Evolutionary conservation across 2,113 vertebrate species (phyloP).

Genomic region (Lonchura striata): DNA sequence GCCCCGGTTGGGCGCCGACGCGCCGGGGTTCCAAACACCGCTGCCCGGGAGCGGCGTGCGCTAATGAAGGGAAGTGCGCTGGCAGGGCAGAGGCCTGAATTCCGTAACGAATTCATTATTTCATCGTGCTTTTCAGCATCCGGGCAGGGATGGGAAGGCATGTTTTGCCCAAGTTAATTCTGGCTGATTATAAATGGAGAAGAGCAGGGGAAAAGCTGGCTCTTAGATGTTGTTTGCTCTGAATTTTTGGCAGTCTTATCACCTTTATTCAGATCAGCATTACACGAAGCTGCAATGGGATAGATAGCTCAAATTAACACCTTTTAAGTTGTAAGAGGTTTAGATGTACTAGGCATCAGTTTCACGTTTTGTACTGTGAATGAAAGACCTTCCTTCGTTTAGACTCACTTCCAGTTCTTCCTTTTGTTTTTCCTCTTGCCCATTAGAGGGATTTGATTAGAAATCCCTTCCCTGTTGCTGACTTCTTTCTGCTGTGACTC

Average conservation of each 20-base stretch:
- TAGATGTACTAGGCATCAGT: background rate
- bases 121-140: background rate
- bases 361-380: background rate
- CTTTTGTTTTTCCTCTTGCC: background rate
- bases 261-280: background rate
- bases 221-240: background rate
- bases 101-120: background rate
- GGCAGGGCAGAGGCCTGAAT: background rate
- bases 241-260: background rate
- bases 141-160: background rate
- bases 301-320: background rate
- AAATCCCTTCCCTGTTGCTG: background rate
- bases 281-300: background rate
- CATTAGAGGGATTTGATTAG: background rate
- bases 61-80: background rate
- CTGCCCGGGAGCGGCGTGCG: background rate
- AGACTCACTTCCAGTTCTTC: background rate
- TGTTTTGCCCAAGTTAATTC: conserved; percentile 17
- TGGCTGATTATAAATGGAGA: conserved; percentile 7
- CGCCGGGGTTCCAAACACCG: conserved; percentile 17
- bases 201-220: background rate
- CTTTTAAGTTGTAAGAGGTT: background rate
- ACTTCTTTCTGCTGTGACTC: background rate
- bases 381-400: background rate
- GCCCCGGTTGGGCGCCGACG: background rate